Conservation (phyloP, 30 jellyfish, hydroid and myxozoan species). For the Aurelia sp. region DNA sequence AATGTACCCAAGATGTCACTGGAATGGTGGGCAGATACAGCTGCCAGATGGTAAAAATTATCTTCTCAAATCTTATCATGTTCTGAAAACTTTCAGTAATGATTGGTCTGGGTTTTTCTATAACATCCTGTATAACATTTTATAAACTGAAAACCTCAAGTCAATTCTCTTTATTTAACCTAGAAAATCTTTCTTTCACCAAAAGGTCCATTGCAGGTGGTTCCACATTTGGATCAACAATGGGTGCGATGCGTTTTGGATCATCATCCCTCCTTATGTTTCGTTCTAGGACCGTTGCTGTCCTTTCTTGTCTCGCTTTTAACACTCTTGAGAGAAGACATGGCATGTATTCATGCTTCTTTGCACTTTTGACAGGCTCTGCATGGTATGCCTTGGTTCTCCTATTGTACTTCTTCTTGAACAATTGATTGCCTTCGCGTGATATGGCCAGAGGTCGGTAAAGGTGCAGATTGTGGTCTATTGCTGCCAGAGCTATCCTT, state of each 20-base stretch:
- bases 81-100: too few relatives aligned
- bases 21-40: too few relatives aligned
- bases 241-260: constrained; percentile 38
- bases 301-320: not conserved
- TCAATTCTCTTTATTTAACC: too few relatives aligned
- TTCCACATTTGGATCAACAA: not conserved
- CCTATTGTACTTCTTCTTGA: constrained; percentile 17
- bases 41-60: too few relatives aligned
- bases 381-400: constrained; percentile 23
- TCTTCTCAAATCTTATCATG: too few relatives aligned
- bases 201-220: not conserved
- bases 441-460: not conserved
- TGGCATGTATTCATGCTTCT: not conserved
- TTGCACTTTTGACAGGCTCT: constrained; percentile 15
- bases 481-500: constrained; percentile 18
- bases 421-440: not conserved
- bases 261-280: not conserved
- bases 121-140: too few relatives aligned
- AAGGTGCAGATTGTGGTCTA: constrained; percentile 22
- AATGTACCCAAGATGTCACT: too few relatives aligned
- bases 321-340: not conserved
- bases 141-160: too few relatives aligned
- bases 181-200: too few relatives aligned
- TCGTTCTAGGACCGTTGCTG: not conserved
- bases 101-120: too few relatives aligned